Conservation (phyloP, 2,797 vertebrate genomes). For the Hybognathus amarus region DNA sequence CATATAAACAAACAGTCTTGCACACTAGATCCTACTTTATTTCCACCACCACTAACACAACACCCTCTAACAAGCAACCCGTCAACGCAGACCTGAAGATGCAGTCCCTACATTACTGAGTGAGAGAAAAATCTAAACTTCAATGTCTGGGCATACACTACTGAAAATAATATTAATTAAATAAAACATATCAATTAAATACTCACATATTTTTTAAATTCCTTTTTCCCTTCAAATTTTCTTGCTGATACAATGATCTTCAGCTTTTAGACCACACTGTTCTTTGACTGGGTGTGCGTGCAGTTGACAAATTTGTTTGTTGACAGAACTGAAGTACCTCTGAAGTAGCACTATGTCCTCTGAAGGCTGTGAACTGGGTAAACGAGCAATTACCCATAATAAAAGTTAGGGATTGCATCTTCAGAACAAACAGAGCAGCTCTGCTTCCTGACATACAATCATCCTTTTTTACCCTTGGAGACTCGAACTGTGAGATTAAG, state of each 20-base stretch:
- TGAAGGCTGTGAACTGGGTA: neutral
- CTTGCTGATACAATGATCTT: neutral
- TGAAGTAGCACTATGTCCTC: constrained; percentile 3
- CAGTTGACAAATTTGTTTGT: neutral
- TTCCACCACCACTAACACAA: constrained; percentile 31
- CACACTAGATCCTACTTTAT: constrained; percentile 17
- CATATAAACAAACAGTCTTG: constrained; percentile 34
- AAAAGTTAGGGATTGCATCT: constrained; percentile 66
- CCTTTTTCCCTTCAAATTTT: neutral
- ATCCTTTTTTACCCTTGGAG: constrained; percentile 72
- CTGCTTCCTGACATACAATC: constrained; percentile 48
- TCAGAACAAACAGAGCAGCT: constrained; percentile 57
- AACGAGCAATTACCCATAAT: constrained; percentile 1
- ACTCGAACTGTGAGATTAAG: constrained; percentile 51
- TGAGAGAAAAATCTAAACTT: no score
- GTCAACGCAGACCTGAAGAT: constrained; percentile 49
- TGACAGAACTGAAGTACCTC: neutral
- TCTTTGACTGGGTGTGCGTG: neutral
- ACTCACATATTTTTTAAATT: neutral
- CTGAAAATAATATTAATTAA: neutral
- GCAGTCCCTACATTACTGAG: constrained; percentile 55
- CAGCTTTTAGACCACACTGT: neutral
- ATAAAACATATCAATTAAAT: neutral
- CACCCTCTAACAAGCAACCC: constrained; percentile 42
- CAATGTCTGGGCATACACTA: no score